Conservation (phyloP, 1,140 invertebrate species). For the Heliconius eleuchia region DNA sequence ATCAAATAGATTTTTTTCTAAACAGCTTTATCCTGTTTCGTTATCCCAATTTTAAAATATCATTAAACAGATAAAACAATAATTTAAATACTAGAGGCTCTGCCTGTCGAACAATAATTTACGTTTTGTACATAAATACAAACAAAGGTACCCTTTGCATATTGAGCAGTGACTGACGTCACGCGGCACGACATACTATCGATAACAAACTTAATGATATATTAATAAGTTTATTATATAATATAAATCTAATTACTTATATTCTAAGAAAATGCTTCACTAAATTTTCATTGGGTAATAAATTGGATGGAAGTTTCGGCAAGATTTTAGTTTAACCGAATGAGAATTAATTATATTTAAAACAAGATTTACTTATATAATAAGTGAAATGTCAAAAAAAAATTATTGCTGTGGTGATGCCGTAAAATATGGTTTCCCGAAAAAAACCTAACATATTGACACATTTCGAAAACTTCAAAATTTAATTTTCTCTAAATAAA, state of each 20-base stretch:
- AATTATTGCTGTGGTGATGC: not conserved
- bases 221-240: constrained; percentile 20
- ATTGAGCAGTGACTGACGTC: constrained; percentile 26
- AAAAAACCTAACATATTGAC: not conserved
- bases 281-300: constrained; percentile 8
- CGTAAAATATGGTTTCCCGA: not conserved
- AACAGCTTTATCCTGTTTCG: not conserved
- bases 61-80: constrained; percentile 28
- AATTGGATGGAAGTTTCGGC: constrained; percentile 34
- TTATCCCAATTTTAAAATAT: not conserved
- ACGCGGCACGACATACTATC: constrained; percentile 10
- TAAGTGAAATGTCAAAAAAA: not conserved
- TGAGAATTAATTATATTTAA: not conserved
- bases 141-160: constrained; percentile 24
- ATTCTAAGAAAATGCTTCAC: constrained; percentile 19
- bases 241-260: constrained; percentile 25
- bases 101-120: constrained; percentile 34
- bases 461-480: not conserved
- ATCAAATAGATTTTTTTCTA: not conserved
- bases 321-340: constrained; percentile 14
- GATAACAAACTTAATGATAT: constrained; percentile 17
- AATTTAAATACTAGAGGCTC: constrained; percentile 27
- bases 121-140: constrained; percentile 36
- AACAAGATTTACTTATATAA: not conserved
- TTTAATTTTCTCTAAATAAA: not conserved